phyloP scores from a whole-genome alignment of 2,888 invertebrate species.

The Netelia melanura region DNA sequence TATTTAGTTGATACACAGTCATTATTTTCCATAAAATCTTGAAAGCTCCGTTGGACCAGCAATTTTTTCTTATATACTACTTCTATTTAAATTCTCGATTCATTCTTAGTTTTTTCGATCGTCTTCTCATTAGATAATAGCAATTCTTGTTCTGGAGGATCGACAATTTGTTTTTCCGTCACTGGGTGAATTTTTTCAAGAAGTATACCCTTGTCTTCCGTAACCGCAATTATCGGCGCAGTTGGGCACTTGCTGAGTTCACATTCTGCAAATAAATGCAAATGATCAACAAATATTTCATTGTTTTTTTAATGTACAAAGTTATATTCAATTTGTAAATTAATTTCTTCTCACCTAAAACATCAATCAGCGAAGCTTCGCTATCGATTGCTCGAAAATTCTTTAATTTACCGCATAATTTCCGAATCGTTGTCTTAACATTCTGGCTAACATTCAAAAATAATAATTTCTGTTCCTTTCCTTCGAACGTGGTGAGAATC shows the following conservation, averaged over 20 bases:
- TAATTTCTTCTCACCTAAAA: constrained; percentile 66
- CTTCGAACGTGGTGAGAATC: constrained; percentile 86
- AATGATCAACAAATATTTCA: not conserved
- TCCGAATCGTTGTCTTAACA: constrained; percentile 77
- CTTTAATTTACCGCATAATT: constrained; percentile 70
- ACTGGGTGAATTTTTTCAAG: constrained; percentile 37
- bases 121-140: constrained; percentile 47
- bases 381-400: constrained; percentile 73
- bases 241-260: constrained; percentile 69
- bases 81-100: constrained; percentile 1
- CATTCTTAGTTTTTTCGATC: constrained; percentile 41
- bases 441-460: constrained; percentile 84
- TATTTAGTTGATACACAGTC: too few species aligned
- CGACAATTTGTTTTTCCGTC: constrained; percentile 29
- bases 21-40: too few species aligned
- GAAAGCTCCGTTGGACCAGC: too few species aligned
- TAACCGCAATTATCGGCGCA: constrained; percentile 64
- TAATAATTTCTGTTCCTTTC: constrained; percentile 85
- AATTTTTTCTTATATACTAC: not conserved
- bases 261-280: constrained; percentile 49
- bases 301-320: not conserved
- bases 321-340: not conserved
- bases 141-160: constrained; percentile 61
- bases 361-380: constrained; percentile 73
- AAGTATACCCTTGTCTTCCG: constrained; percentile 45